Evolutionary conservation across 2,888 invertebrate species (phyloP).

Genomic region (Aelia acuminata): DNA sequence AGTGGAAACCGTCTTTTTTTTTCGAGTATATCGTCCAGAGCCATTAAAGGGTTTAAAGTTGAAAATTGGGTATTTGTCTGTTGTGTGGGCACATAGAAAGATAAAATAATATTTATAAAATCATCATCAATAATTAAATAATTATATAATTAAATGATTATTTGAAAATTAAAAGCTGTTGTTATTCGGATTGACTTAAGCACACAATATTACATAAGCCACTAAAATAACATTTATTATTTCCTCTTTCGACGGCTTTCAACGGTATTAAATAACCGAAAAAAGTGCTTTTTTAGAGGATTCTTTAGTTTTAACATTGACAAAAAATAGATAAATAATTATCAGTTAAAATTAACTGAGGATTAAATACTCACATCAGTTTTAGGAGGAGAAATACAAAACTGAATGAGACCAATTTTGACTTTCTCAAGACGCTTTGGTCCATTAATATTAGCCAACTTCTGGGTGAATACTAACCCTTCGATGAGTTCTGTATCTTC

Average conservation of each 20-base stretch:
- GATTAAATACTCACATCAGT: no score
- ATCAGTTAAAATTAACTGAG: background rate
- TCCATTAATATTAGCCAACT: slow-evolving; percentile 89
- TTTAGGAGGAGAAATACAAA: no score
- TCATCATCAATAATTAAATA: no score
- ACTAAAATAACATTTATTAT: slow-evolving; percentile 6
- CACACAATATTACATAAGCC: background rate
- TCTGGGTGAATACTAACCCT: slow-evolving; percentile 95
- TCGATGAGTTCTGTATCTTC: slow-evolving; percentile 97
- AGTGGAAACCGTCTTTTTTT: no score
- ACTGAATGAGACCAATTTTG: no score
- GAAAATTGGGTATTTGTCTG: no score
- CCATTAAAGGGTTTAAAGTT: no score
- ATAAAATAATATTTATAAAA: no score
- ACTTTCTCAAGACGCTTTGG: slow-evolving; percentile 89
- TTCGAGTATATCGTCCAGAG: no score
- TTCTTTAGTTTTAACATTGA: background rate
- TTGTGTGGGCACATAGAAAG: no score
- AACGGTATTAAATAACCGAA: background rate
- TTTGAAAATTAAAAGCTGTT: background rate
- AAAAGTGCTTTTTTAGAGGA: slow-evolving; percentile 31
- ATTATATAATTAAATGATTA: no score
- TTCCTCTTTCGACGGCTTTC: slow-evolving; percentile 20
- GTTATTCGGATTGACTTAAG: slow-evolving; percentile 3
- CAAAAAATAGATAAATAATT: background rate